Percentiles rank a stretch among this genome's conserved stretches.
Evolutionary conservation across 1,140 invertebrate species (phyloP).

Genomic region (Lucilia cuprina): DNA sequence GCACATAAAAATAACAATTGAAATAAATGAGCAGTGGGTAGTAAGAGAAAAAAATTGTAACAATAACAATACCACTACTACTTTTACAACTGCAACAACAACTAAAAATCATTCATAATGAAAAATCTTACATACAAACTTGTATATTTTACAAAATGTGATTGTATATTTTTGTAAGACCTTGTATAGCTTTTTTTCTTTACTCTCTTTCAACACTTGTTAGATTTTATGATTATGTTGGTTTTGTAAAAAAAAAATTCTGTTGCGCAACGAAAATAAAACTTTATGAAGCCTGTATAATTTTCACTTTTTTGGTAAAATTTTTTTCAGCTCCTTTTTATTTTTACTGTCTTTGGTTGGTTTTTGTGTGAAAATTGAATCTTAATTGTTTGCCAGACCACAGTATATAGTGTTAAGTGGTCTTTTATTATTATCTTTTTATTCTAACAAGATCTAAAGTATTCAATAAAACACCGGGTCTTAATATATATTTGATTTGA

Average conservation of each 20-base stretch:
- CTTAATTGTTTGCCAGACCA: conserved; percentile 10
- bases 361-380: neutral
- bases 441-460: neutral
- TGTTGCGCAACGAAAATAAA: neutral
- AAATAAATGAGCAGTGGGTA: conserved; percentile 18
- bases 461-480: no score
- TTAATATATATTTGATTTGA: no score
- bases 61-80: neutral
- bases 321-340: neutral
- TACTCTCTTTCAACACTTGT: neutral
- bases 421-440: neutral
- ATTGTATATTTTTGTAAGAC: neutral
- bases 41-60: neutral
- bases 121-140: neutral
- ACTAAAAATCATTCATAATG: neutral
- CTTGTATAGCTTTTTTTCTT: neutral
- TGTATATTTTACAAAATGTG: neutral
- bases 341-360: neutral
- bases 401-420: neutral
- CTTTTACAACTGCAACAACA: neutral
- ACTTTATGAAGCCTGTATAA: neutral
- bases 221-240: neutral
- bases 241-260: neutral
- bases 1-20: conserved; percentile 31
- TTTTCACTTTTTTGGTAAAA: neutral